These are phyloP conservation scores for Rhynchonycteris naso DNA, from an alignment of 2,797 vertebrate genomes.

Conservation along the genomic window DNA sequence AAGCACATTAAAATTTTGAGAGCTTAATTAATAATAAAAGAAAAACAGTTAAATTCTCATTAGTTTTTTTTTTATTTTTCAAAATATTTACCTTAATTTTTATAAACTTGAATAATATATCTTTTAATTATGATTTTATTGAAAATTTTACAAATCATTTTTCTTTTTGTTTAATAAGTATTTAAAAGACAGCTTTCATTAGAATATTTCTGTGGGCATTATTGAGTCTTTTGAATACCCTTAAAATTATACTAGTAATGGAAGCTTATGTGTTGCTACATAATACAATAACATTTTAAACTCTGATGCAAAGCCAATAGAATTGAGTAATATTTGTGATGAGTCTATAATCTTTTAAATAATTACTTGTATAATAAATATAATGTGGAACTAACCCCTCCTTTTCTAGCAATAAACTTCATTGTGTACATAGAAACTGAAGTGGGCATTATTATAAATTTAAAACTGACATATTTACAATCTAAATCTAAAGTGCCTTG, in stretches of 20 bases:
- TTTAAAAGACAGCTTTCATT: neutral
- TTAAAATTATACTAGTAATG: conserved; percentile 42
- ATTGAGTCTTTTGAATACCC: conserved; percentile 46
- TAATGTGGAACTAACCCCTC: neutral
- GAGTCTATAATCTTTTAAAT: conserved; percentile 54
- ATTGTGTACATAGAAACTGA: conserved; percentile 40
- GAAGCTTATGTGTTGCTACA: neutral
- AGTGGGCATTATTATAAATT: neutral
- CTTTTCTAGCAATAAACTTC: conserved; percentile 20
- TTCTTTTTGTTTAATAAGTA: neutral
- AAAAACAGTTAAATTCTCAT: neutral
- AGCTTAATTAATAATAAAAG: neutral
- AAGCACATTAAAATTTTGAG: neutral
- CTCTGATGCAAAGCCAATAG: conserved; percentile 23
- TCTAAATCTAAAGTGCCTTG: conserved; percentile 31
- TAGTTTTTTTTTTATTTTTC: neutral
- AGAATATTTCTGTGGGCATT: neutral
- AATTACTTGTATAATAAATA: conserved; percentile 56
- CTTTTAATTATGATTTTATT: neutral
- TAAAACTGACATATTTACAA: conserved; percentile 21
- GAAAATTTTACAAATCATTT: neutral
- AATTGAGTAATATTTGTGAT: conserved; percentile 34
- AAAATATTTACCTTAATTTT: neutral
- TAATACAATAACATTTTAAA: conserved; percentile 44
- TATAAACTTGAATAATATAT: neutral